Evolutionary conservation across 2,113 vertebrate species (phyloP).

Genomic region (Perca schrenkii): DNA sequence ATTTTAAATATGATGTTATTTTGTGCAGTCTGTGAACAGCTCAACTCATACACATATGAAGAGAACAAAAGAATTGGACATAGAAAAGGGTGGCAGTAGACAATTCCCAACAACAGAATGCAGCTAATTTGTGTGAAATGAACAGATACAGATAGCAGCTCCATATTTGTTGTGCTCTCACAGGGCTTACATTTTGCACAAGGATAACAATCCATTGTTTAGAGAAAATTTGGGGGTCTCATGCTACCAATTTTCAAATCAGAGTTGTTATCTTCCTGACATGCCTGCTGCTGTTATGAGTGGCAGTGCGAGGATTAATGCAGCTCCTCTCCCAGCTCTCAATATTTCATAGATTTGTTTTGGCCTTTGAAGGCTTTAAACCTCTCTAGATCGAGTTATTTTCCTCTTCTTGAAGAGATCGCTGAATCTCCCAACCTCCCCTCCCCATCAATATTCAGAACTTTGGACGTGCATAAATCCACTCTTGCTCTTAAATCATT

Average conservation of each 20-base stretch:
- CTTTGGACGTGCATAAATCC: constrained; percentile 70
- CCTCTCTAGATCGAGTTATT: constrained; percentile 54
- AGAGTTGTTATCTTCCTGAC: constrained; percentile 33
- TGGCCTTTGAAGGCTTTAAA: constrained; percentile 69
- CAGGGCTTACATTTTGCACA: background rate
- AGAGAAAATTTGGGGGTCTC: constrained; percentile 27
- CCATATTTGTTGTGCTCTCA: constrained; percentile 1
- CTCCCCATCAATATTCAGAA: constrained; percentile 78
- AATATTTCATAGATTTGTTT: constrained; percentile 74
- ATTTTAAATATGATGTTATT: background rate
- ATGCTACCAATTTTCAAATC: constrained; percentile 46
- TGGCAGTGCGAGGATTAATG: constrained; percentile 44
- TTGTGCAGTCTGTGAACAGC: background rate
- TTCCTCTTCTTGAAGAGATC: constrained; percentile 54
- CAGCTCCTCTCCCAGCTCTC: constrained; percentile 38
- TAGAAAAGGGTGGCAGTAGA: background rate
- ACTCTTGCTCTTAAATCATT: constrained; percentile 76
- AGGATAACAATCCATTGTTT: constrained; percentile 31
- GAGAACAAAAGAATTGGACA: background rate
- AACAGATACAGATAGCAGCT: background rate
- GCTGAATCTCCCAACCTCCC: constrained; percentile 21
- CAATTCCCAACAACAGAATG: background rate
- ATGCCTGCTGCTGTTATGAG: constrained; percentile 14
- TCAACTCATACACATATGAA: background rate
- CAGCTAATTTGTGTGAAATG: background rate